Evolutionary conservation across 2,113 vertebrate species (phyloP), one percentile per base, ranked within the genome.

Genomic region (Rhabdomys dilectus): DNA sequence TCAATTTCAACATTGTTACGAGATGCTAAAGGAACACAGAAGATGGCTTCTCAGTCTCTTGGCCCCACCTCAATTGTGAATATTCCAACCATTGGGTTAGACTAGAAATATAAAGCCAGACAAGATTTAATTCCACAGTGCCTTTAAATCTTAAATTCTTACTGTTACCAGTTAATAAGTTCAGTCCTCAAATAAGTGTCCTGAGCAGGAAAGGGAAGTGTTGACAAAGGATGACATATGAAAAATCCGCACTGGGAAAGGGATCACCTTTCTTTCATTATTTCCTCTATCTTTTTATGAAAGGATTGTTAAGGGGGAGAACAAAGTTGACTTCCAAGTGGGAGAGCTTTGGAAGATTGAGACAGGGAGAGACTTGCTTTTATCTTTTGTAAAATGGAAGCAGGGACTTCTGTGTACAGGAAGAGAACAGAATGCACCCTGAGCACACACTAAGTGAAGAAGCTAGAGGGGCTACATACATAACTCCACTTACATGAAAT

Each of bases 141-240:
- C 15, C 66, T 95, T 86, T 96, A 31, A 93, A 85, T 78, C 70
- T 76, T 81, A 66, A 93, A 94, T 92, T 48, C 75, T 78, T 91
- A 77, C 0, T 24, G 42, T 93, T 78, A 87, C 48, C 72, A 58
- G 80, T 90, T 86, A 82, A 26, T 73, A 94, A 58, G 56, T 88
- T 85, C 58, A 73, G 90, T 70, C 45, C 39, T 92, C 58, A 26
- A 91, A 93, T 58, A 80, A 93, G 84, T 36, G 89, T 58, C 26
- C 89, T 45, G 92, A 73, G 53, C 72, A 91, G 89, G 60, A 89
- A 93, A 92, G 88, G 45, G 9, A 85, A 91, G 60, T 68, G 16
- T 29, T 92, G 80, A 76, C 88, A 95, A 51, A 39, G 60, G n/a
- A 48, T 72, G 48, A 80, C 68, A 85, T 85, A 84, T 26, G 53